phyloP scores from a whole-genome alignment of 1,140 invertebrate genomes.

The Agrilus planipennis region DNA sequence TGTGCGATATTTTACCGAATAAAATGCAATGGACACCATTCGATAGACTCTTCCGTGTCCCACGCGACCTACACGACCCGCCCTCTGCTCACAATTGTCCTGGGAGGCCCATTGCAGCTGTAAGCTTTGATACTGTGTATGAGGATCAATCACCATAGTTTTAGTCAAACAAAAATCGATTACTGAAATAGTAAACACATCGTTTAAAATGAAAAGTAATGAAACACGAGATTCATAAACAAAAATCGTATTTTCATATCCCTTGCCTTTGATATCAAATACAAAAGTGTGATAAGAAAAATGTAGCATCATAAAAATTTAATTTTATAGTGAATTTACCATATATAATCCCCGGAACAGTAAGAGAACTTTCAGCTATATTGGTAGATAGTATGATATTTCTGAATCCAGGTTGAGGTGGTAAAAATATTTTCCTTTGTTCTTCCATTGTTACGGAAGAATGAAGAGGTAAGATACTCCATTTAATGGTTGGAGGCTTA shows the following conservation, averaged over 20 bases:
- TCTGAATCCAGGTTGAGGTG: conserved; percentile 40
- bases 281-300: background rate
- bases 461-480: conserved; percentile 53
- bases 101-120: conserved; percentile 80
- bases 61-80: conserved; percentile 80
- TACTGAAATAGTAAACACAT: conserved; percentile 49
- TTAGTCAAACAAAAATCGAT: conserved; percentile 95
- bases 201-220: background rate
- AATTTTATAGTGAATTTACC: conserved; percentile 39
- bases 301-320: background rate
- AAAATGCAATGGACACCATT: conserved; percentile 64
- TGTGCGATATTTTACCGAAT: too few species aligned
- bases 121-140: conserved; percentile 69
- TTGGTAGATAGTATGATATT: conserved; percentile 93
- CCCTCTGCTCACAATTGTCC: conserved; percentile 78
- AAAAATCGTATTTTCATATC: conserved; percentile 1
- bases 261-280: too few species aligned
- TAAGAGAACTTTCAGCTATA: conserved; percentile 95
- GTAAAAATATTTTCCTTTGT: conserved; percentile 56
- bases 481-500: conserved; percentile 31
- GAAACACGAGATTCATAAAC: background rate
- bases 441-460: conserved; percentile 56
- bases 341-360: conserved; percentile 85
- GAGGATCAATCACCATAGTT: conserved; percentile 55
- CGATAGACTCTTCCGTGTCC: conserved; percentile 78